Base-by-base conservation (phyloP, 2,797 vertebrate species). In the Apogon talboti region DNA sequence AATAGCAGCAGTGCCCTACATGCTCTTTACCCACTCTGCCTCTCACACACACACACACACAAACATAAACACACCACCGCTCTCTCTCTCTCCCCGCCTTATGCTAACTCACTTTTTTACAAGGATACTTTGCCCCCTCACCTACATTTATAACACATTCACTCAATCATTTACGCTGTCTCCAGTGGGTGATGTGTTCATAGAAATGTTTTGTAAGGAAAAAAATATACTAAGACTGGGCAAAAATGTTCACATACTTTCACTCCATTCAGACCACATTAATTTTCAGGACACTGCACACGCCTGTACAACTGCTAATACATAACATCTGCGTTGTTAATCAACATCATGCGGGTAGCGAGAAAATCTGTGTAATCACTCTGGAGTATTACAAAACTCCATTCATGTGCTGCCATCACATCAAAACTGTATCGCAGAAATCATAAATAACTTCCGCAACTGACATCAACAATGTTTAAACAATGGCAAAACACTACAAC, bases 311-410 rank as follows among this genome's bases (percentile, higher is more conserved):
- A 75, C 70, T 63, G 52, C 57, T 85, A 84, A 90, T 62, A 45
- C 57, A 15, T 9, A 79, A 81, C 88, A 87, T 69, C 69, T 90
- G 89, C 45, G 69, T 66, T 50, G 69, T 76, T 88, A 84, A 86
- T 82, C 73, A 81, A 79, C 78, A 83, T 72, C 76, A 82, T 64
- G 58, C 85, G 59, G 72, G 57, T 57, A 10, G 55, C 50, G 72
- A 59, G 45, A 69, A 35, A 62, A 55, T 46, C 48, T 18, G 66
- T 63, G 74, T 49, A 77, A 83, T 87, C 71, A 78, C 71, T 60
- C 67, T 70, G 53, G 67, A 15, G 50, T 15, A 3, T 55, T 57
- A 56, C 71, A 78, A 44, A 63, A 49, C 45, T 68, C 67, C 59
- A 79, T 74, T 81, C 69, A 78, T 69, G 76, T 51, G 62, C 68